Evolutionary conservation across 1,140 invertebrate genomes (phyloP).

Genomic region (Scaptodrosophila lebanonensis): DNA sequence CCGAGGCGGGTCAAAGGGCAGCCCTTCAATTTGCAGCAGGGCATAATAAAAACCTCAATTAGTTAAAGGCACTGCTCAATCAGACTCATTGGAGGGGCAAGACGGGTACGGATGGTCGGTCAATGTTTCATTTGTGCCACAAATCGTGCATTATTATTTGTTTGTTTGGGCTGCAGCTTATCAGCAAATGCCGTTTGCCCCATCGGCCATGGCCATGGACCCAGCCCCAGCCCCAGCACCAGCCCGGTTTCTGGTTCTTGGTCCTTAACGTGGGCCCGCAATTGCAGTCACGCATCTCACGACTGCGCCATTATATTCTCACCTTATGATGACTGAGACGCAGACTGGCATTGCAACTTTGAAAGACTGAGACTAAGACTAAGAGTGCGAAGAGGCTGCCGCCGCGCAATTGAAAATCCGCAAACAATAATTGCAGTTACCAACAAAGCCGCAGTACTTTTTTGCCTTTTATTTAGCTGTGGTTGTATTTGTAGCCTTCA

Average conservation of each 20-base stretch:
- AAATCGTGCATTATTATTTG: slow-evolving; percentile 73
- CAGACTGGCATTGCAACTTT: not conserved
- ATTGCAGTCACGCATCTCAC: slow-evolving; percentile 75
- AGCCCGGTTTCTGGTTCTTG: too few relatives aligned
- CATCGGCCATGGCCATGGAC: slow-evolving; percentile 17
- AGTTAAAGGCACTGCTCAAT: slow-evolving; percentile 65
- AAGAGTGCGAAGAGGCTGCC: slow-evolving; percentile 1
- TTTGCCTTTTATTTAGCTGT: too few relatives aligned
- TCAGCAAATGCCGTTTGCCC: too few relatives aligned
- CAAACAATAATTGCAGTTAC: slow-evolving; percentile 73
- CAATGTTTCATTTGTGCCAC: too few relatives aligned
- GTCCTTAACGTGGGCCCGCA: too few relatives aligned
- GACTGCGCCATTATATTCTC: slow-evolving; percentile 73
- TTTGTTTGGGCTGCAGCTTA: slow-evolving; percentile 68
- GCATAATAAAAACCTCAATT: slow-evolving; percentile 66
- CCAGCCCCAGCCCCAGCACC: slow-evolving; percentile 23
- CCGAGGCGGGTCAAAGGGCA: not conserved
- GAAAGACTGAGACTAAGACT: slow-evolving; percentile 1
- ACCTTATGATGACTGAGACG: slow-evolving; percentile 69
- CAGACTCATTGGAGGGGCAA: too few relatives aligned
- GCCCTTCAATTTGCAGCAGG: slow-evolving; percentile 27
- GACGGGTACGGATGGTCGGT: too few relatives aligned
- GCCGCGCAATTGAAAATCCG: slow-evolving; percentile 65
- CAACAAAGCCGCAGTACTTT: slow-evolving; percentile 1
- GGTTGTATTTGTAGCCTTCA: too few relatives aligned